A percentile compares a stretch with the other conserved stretches of the same genome.
Conservation (phyloP, 2,113 vertebrate genomes). For the Erinaceus europaeus region DNA sequence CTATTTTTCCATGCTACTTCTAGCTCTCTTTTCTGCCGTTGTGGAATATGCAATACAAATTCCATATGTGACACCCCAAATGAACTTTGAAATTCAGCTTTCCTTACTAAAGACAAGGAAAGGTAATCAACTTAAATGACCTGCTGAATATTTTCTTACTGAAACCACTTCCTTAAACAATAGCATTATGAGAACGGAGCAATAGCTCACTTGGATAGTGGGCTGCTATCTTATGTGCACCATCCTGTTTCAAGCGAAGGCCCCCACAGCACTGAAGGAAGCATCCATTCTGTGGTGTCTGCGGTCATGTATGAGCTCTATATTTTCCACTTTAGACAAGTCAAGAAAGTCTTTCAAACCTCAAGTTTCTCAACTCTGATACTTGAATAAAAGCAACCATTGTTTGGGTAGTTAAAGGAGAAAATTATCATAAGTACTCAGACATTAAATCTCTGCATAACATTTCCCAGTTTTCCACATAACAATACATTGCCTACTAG, state of each 20-base stretch:
- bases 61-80: neutral
- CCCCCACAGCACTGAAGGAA: neutral
- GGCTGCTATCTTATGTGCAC: neutral
- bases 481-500: no score
- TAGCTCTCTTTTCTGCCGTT: neutral
- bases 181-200: no score
- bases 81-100: constrained; percentile 5
- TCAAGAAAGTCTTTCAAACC: neutral
- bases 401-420: neutral
- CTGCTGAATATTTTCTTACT: constrained; percentile 38
- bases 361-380: neutral
- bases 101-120: constrained; percentile 38
- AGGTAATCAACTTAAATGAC: neutral
- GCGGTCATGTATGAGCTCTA: neutral
- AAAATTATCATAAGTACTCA: neutral
- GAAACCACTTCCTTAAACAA: constrained; percentile 19
- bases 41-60: neutral
- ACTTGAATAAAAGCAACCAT: neutral
- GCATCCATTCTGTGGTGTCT: no score
- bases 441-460: constrained; percentile 7
- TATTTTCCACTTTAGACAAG: neutral
- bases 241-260: neutral
- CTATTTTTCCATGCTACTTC: neutral
- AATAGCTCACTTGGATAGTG: no score
- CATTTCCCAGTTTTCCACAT: no score